These are phyloP conservation scores for Ormyrus thymus DNA, from an alignment of 2,888 invertebrate genomes.

Conservation along the genomic window DNA sequence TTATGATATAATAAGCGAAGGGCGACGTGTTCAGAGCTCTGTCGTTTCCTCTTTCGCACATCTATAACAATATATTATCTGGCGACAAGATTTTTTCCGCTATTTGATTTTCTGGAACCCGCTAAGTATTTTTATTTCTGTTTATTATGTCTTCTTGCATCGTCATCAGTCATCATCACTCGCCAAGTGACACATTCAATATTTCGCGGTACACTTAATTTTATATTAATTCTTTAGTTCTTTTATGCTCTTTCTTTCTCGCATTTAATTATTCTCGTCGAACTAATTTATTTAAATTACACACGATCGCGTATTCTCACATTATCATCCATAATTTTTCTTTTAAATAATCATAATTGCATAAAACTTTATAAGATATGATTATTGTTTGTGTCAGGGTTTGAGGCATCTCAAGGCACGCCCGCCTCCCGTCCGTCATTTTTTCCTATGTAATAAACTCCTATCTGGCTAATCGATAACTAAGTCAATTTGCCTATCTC, in stretches of 20 bases:
- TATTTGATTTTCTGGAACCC: conserved; percentile 48
- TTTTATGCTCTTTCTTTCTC: conserved; percentile 13
- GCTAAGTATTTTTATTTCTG: neutral
- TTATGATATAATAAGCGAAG: conserved; percentile 46
- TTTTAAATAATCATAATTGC: conserved; percentile 49
- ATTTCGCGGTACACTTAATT: conserved; percentile 52
- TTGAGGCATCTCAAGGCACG: conserved; percentile 71
- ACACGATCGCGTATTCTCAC: conserved; percentile 22
- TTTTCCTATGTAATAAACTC: conserved; percentile 40
- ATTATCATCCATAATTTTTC: conserved; percentile 48
- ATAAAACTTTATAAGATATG: conserved; percentile 66
- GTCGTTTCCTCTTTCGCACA: conserved; percentile 43
- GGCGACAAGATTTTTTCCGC: conserved; percentile 20
- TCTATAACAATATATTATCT: conserved; percentile 41
- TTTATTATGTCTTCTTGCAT: conserved; percentile 12
- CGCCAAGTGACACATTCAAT: conserved; percentile 39
- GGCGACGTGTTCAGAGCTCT: conserved; percentile 51
- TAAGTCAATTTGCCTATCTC: conserved; percentile 38
- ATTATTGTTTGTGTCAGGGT: conserved; percentile 71
- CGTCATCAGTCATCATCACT: conserved; percentile 34
- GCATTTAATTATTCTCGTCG: neutral
- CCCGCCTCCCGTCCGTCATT: conserved; percentile 62
- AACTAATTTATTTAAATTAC: conserved; percentile 29
- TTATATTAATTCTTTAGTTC: conserved; percentile 29
- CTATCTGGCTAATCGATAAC: conserved; percentile 54